Conservation (phyloP, 2,797 vertebrate species). For the Gouania willdenowi region DNA sequence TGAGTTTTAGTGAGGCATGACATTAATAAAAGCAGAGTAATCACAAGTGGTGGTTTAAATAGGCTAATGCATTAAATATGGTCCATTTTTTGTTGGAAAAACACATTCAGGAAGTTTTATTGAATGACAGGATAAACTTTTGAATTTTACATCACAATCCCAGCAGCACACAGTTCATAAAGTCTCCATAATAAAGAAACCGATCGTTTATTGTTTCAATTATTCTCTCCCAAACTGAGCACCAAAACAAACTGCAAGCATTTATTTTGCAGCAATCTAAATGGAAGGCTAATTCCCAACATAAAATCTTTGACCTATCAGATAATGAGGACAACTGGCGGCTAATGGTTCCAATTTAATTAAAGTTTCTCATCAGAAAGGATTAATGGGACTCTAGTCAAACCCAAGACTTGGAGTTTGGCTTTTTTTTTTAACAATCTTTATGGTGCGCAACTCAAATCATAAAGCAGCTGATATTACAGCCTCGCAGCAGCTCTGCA, state of each 20-base stretch:
- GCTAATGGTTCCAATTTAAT: slow-evolving; percentile 42
- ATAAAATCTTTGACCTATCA: slow-evolving; percentile 49
- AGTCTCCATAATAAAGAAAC: slow-evolving; percentile 22
- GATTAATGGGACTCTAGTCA: slow-evolving; percentile 24
- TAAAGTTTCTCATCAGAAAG: slow-evolving; percentile 32
- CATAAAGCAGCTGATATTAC: slow-evolving; percentile 18
- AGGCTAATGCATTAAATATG: slow-evolving; percentile 66
- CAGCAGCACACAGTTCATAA: slow-evolving; percentile 38
- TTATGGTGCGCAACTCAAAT: slow-evolving; percentile 8
- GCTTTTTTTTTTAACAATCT: slow-evolving; percentile 10
- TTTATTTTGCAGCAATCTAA: slow-evolving; percentile 26
- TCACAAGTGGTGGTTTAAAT: slow-evolving; percentile 43
- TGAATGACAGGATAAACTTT: no score
- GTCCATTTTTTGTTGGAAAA: slow-evolving; percentile 49
- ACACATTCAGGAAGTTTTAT: no score
- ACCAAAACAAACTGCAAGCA: slow-evolving; percentile 10
- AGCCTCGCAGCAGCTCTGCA: neutral
- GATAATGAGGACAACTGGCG: slow-evolving; percentile 44
- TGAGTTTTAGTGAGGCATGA: slow-evolving; percentile 50
- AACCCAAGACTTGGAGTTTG: slow-evolving; percentile 15
- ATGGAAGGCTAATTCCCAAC: slow-evolving; percentile 24
- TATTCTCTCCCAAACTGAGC: slow-evolving; percentile 17
- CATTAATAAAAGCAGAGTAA: slow-evolving; percentile 47
- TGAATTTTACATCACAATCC: slow-evolving; percentile 13
- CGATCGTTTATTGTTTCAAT: slow-evolving; percentile 38